Evolutionary conservation across 2,113 vertebrate genomes (phyloP).

Genomic region (Paramormyrops kingsleyae): DNA sequence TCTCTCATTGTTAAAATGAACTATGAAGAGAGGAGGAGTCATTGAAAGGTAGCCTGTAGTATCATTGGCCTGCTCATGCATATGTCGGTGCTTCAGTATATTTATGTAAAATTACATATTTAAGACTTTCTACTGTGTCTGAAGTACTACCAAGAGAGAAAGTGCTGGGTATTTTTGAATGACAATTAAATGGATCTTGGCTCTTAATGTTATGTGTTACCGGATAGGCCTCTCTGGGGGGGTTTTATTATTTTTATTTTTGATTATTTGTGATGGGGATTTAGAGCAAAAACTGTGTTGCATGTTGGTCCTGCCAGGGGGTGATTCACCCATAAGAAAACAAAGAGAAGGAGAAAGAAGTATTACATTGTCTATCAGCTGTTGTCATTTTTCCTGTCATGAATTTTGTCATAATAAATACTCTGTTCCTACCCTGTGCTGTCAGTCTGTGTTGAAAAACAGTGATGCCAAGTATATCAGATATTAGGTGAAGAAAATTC

Average conservation of each 20-base stretch:
- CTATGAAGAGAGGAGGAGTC: neutral
- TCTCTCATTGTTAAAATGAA: neutral
- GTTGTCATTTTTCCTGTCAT: neutral
- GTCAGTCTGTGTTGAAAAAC: conserved; percentile 1
- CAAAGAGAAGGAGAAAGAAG: neutral
- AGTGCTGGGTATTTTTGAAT: neutral
- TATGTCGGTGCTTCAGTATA: conserved; percentile 2
- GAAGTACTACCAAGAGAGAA: neutral
- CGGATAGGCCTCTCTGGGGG: neutral
- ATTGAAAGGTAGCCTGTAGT: neutral
- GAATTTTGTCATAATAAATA: conserved; percentile 13
- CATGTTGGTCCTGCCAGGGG: conserved; percentile 6
- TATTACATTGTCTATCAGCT: conserved; percentile 1
- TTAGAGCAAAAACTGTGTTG: conserved; percentile 11
- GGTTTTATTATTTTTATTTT: neutral
- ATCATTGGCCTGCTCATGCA: neutral
- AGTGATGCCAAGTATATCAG: neutral
- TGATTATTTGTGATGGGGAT: neutral
- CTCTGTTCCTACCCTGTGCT: conserved; percentile 4
- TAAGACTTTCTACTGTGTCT: conserved; percentile 10
- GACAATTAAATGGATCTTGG: neutral
- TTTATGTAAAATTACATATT: conserved; percentile 20
- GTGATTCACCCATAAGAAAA: neutral
- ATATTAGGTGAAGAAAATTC: neutral
- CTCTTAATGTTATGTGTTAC: conserved; percentile 2